A percentile compares a stretch with the other conserved stretches of the same genome.
phyloP scores from a whole-genome alignment of 2,888 invertebrate genomes.

The Criorhina ranunculi region DNA sequence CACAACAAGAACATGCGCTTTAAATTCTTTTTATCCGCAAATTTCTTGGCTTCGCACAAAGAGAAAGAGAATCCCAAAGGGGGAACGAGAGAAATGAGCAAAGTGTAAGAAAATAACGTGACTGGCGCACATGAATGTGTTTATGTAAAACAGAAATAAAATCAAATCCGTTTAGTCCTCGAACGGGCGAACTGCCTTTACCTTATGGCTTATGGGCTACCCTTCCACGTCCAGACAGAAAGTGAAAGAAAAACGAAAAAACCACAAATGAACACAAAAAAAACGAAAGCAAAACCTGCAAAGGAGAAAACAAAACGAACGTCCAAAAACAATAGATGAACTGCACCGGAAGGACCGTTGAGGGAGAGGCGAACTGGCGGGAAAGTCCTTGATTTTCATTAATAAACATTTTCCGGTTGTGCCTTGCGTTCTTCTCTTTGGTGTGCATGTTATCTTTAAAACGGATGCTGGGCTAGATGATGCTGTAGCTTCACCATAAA shows the following conservation, averaged over 20 bases:
- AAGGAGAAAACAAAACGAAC: constrained; percentile 36
- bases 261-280: background rate
- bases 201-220: constrained; percentile 25
- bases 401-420: constrained; percentile 72
- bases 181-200: constrained; percentile 11
- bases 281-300: constrained; percentile 29
- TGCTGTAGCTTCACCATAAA: constrained; percentile 42
- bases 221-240: constrained; percentile 59
- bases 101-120: constrained; percentile 20
- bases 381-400: constrained; percentile 72
- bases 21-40: background rate
- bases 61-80: background rate
- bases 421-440: constrained; percentile 13
- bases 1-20: constrained; percentile 52
- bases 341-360: constrained; percentile 43
- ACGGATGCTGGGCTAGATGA: constrained; percentile 32
- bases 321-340: constrained; percentile 48
- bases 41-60: constrained; percentile 31
- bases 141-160: constrained; percentile 28
- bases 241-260: constrained; percentile 51
- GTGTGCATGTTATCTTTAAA: constrained; percentile 13
- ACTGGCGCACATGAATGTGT: constrained; percentile 50
- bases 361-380: constrained; percentile 25
- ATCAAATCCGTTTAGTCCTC: background rate
- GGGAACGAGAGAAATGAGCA: background rate